Conservation (phyloP, 2,888 invertebrate species). For the Drosophila paucipuncta region DNA sequence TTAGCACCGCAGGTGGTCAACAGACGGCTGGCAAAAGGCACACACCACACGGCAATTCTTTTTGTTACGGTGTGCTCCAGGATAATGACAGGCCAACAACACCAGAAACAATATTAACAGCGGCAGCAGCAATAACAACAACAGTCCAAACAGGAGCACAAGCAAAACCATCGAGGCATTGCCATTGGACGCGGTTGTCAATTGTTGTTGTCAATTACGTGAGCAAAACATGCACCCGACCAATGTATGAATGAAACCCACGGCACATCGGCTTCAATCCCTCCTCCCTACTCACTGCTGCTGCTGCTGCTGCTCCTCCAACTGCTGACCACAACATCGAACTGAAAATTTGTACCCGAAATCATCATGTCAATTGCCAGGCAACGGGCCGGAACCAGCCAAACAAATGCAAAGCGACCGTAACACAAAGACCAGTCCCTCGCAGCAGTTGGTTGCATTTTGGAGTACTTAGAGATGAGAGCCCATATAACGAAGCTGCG, state of each 20-base stretch:
- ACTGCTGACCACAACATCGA: conserved; percentile 52
- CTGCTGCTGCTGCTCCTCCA: conserved; percentile 7
- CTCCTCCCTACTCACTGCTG: not conserved
- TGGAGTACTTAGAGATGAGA: conserved; percentile 28
- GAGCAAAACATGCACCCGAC: conserved; percentile 73
- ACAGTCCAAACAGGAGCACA: conserved; percentile 15
- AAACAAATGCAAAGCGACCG: conserved; percentile 51
- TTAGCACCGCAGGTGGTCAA: conserved; percentile 74
- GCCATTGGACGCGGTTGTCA: conserved; percentile 69
- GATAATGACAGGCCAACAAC: conserved; percentile 70
- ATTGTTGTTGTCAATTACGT: conserved; percentile 78
- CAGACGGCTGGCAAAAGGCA: conserved; percentile 47
- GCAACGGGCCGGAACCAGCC: conserved; percentile 56
- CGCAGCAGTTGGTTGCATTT: conserved; percentile 15
- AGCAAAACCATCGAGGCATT: conserved; percentile 29
- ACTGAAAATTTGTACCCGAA: conserved; percentile 60
- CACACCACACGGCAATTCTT: conserved; percentile 41
- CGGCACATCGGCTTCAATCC: conserved; percentile 3
- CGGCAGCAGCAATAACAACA: not conserved
- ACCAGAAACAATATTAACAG: conserved; percentile 23
- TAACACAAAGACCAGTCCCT: conserved; percentile 43
- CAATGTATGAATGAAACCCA: conserved; percentile 35
- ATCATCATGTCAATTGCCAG: conserved; percentile 69
- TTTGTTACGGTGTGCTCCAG: conserved; percentile 47
- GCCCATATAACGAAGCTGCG: not conserved